phyloP scores from a whole-genome alignment of 2,888 invertebrate genomes.

The Eupithecia centaureata region DNA sequence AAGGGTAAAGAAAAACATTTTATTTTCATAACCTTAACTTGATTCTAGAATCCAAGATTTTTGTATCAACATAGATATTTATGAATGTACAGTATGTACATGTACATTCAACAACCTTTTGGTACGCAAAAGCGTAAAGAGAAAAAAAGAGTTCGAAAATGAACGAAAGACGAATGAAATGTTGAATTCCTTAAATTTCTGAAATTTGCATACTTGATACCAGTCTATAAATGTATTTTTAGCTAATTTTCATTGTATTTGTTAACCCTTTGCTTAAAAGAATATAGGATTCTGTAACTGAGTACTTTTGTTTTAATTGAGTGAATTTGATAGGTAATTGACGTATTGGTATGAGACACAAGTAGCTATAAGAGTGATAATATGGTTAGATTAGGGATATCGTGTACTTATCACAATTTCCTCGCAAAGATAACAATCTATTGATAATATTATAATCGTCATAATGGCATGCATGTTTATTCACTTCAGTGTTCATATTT shows the following conservation, averaged over 20 bases:
- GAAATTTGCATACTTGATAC: no score
- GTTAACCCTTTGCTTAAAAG: neutral
- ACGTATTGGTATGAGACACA: neutral
- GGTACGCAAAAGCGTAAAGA: no score
- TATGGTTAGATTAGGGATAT: constrained; percentile 2
- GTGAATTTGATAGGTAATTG: neutral
- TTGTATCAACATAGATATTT: no score
- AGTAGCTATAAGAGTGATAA: neutral
- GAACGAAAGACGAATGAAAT: no score
- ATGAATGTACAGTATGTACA: no score
- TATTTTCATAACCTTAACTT: no score
- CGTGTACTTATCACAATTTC: constrained; percentile 53
- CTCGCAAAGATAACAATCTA: constrained; percentile 69
- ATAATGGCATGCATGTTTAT: constrained; percentile 53
- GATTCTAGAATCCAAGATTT: no score
- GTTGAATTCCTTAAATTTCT: no score
- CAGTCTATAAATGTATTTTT: no score
- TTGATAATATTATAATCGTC: constrained; percentile 60
- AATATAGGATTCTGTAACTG: neutral
- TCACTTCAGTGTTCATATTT: constrained; percentile 57
- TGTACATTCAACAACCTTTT: no score
- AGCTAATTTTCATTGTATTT: neutral
- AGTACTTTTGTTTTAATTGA: neutral
- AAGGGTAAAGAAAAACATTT: no score
- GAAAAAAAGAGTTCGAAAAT: no score